Evolutionary conservation across 2,797 vertebrate genomes (phyloP).

Genomic region (Philypnodon macrostomus): DNA sequence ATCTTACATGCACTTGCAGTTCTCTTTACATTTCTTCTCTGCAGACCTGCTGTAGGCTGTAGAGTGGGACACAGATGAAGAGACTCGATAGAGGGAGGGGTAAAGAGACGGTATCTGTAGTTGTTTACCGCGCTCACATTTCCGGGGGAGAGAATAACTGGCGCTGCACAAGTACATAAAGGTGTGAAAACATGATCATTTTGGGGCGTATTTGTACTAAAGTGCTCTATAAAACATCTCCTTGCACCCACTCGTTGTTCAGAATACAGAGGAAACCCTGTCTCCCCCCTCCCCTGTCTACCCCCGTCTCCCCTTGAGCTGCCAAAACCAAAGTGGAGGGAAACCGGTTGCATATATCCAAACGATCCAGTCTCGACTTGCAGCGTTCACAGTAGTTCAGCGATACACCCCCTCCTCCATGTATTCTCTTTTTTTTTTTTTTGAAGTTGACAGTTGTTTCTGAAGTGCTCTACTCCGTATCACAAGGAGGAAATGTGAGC

Average conservation of each 20-base stretch:
- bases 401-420: slow-evolving; percentile 72
- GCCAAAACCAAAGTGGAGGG: slow-evolving; percentile 75
- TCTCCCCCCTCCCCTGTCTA: slow-evolving; percentile 52
- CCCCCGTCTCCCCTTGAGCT: slow-evolving; percentile 61
- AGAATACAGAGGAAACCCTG: slow-evolving; percentile 81
- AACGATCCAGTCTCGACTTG: slow-evolving; percentile 63
- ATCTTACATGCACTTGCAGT: background rate
- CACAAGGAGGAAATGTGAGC: slow-evolving; percentile 75
- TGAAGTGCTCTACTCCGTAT: slow-evolving; percentile 74
- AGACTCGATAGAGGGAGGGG: slow-evolving; percentile 56
- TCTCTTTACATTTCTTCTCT: slow-evolving; percentile 29
- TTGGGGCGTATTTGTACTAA: slow-evolving; percentile 81
- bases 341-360: slow-evolving; percentile 67
- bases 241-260: slow-evolving; percentile 76
- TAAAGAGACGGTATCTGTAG: slow-evolving; percentile 56
- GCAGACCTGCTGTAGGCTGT: slow-evolving; percentile 61
- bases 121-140: slow-evolving; percentile 61
- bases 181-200: slow-evolving; percentile 83
- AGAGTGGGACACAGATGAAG: slow-evolving; percentile 58
- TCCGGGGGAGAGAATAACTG: slow-evolving; percentile 56
- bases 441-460: slow-evolving; percentile 80
- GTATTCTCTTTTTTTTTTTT: slow-evolving; percentile 70
- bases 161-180: slow-evolving; percentile 73
- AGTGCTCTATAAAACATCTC: slow-evolving; percentile 79
- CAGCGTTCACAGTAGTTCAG: slow-evolving; percentile 77